These are phyloP conservation scores for Drosophila rellima DNA, from an alignment of 2,888 invertebrate genomes.

Conservation along the genomic window DNA sequence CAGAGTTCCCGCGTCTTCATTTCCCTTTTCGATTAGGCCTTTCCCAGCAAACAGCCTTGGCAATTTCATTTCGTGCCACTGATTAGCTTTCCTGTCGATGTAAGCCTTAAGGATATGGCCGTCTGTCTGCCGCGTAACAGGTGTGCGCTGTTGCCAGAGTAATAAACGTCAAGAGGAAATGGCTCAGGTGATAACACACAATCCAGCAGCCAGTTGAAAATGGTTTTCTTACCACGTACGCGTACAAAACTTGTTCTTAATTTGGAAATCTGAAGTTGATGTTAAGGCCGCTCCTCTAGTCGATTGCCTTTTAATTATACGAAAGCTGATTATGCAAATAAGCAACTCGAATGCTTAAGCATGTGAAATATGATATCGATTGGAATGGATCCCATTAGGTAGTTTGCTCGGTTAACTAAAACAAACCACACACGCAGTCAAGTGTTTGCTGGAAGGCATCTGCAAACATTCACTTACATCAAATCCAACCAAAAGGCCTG, in stretches of 20 bases:
- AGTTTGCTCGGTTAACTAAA: conserved; percentile 19
- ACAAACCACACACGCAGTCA: conserved; percentile 3
- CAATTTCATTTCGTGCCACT: conserved; percentile 58
- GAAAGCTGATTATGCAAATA: conserved; percentile 76
- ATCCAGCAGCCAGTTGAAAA: conserved; percentile 46
- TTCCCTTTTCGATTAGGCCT: conserved; percentile 64
- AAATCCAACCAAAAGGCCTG: background rate
- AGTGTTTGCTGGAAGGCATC: background rate
- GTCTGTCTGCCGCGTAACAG: conserved; percentile 56
- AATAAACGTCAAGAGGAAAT: conserved; percentile 43
- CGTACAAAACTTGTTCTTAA: conserved; percentile 31
- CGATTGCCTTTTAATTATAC: conserved; percentile 74
- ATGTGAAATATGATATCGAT: conserved; percentile 62
- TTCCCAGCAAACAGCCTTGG: conserved; percentile 19
- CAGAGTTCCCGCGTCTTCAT: conserved; percentile 42
- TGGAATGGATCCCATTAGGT: conserved; percentile 6
- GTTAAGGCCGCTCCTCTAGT: conserved; percentile 16
- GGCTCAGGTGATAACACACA: conserved; percentile 19
- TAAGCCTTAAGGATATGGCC: conserved; percentile 20
- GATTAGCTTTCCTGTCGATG: conserved; percentile 50
- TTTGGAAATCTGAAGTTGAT: conserved; percentile 10
- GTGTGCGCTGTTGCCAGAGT: conserved; percentile 52
- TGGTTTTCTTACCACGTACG: conserved; percentile 34
- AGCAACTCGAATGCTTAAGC: conserved; percentile 32
- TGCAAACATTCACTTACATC: conserved; percentile 8